Percentiles rank a stretch among this genome's conserved stretches.
phyloP scores from a whole-genome alignment of 1,140 invertebrate genomes.

The Ooceraea biroi region DNA sequence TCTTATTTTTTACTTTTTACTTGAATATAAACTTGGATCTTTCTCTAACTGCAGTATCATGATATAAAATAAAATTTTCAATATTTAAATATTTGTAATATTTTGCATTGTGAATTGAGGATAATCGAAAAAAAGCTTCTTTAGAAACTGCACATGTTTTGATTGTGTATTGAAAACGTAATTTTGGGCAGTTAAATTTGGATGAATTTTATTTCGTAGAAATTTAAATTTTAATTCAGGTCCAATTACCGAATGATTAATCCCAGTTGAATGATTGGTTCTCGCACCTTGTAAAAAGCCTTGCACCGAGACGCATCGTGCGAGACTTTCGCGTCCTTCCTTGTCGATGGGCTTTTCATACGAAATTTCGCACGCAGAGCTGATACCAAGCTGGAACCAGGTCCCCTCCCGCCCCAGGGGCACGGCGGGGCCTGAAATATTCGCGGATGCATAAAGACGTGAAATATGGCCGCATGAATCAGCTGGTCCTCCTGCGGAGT shows the following conservation, averaged over 20 bases:
- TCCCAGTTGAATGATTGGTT: neutral
- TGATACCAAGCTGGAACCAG: slow-evolving; percentile 46
- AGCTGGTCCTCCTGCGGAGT: slow-evolving; percentile 77
- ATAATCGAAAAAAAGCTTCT: too few relatives aligned
- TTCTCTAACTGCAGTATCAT: neutral
- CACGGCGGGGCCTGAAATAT: slow-evolving; percentile 76
- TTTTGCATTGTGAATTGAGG: too few relatives aligned
- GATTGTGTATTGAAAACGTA: too few relatives aligned
- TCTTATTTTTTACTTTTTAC: neutral
- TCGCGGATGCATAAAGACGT: slow-evolving; percentile 79
- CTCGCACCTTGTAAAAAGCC: neutral
- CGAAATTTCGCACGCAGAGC: slow-evolving; percentile 65
- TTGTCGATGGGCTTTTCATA: slow-evolving; percentile 68
- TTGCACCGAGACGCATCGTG: neutral
- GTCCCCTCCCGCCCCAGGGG: slow-evolving; percentile 5
- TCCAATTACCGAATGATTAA: neutral
- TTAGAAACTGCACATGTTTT: too few relatives aligned
- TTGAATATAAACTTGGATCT: neutral
- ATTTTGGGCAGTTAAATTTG: too few relatives aligned
- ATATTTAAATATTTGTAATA: too few relatives aligned
- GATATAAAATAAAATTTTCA: neutral
- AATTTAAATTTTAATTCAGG: neutral
- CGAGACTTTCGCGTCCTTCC: neutral
- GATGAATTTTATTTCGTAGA: neutral
- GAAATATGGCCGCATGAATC: slow-evolving; percentile 83